Evolutionary conservation across 1,140 invertebrate species (phyloP), one percentile per base, ranked within the genome.

Genomic region (Habropoda laboriosa): DNA sequence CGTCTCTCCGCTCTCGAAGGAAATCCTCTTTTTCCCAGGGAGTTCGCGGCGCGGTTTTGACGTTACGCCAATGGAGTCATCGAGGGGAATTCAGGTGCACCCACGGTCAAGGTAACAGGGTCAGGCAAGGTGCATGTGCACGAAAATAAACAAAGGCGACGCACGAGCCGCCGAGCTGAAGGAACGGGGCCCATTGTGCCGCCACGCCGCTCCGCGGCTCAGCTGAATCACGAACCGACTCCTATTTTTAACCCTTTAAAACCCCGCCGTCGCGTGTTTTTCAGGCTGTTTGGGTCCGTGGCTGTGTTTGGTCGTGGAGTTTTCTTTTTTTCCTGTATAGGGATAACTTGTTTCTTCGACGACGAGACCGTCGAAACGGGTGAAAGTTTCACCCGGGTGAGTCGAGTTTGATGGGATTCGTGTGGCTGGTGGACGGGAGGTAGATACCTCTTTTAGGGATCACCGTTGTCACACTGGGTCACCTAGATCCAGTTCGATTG

Each of bases 51-150:
- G 49, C 38, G n/a, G 16, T 5, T 10, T 35, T 12, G 57, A 51
- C 4, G 49, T 30, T 71, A 64, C 51, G 74, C 83, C 64, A 40
- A 58, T 85, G 63, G 74, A 81, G 58, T 85, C 67, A 85, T 85
- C 74, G 27, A 30, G 60, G 73, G 75, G 74, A 64, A 85, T 85
- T 85, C 74, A 85, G 74, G 70, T 71, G 64, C 55, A 40, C 49
- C 51, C 76, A 82, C 57, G 76, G 83, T 85, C 85, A 86, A 86
- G 85, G 85, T 85, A 85, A 86, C 55, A 76, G 61, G 80, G 70
- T 86, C 75, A 79, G n/a, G 60, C 75, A 71, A 82, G 64, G 67
- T 80, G 83, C 64, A 51, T 32, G 71, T 40, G 75, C 21, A 51
- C 66, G 58, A 66, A 73, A 82, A 85, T 76, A 86, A 81, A 76